These are phyloP conservation scores for Drosophila nigromelanica DNA, from an alignment of 1,140 invertebrate species.

Conservation along the genomic window DNA sequence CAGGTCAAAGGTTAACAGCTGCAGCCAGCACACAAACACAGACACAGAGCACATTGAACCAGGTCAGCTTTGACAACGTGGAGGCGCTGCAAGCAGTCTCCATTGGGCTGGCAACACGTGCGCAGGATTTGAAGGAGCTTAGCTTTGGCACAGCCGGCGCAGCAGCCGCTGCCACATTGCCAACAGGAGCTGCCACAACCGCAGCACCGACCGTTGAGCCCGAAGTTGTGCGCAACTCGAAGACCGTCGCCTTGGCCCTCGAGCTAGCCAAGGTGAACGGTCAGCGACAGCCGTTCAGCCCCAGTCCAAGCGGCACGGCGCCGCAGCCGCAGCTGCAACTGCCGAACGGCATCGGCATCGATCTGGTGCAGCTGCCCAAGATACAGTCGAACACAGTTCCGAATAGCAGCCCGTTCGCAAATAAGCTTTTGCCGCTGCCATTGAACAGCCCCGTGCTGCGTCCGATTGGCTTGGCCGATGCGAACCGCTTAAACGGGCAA, in stretches of 20 bases:
- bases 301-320: background rate
- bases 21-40: constrained; percentile 10
- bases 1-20: background rate
- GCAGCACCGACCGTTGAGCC: background rate
- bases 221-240: constrained; percentile 2
- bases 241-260: background rate
- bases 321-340: background rate
- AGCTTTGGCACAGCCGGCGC: background rate
- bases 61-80: background rate
- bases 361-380: no score
- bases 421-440: background rate
- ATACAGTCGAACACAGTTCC: no score
- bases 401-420: background rate
- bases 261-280: background rate
- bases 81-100: background rate
- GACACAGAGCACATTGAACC: background rate
- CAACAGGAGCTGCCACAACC: background rate
- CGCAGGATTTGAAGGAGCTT: background rate
- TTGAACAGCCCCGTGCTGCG: background rate
- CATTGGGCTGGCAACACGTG: background rate
- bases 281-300: background rate
- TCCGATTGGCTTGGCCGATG: background rate
- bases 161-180: background rate
- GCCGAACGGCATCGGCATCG: background rate
- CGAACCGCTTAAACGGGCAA: background rate